Evolutionary conservation across 2,797 vertebrate genomes (phyloP).

Genomic region (Lepus townsendii): DNA sequence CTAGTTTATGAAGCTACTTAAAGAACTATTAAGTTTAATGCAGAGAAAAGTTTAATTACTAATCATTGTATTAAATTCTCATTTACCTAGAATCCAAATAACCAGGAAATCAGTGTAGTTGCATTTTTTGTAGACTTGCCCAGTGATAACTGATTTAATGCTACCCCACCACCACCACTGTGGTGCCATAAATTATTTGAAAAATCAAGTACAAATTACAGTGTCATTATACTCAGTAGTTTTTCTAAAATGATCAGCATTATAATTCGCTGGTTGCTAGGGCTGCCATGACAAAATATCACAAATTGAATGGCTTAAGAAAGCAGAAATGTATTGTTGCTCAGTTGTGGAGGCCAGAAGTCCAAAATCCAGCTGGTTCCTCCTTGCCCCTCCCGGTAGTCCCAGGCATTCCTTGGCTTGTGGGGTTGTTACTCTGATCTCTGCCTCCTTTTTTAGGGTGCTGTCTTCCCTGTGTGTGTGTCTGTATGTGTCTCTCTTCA

Average conservation of each 20-base stretch:
- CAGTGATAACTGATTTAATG: neutral
- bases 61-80: neutral
- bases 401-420: neutral
- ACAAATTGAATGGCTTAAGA: neutral
- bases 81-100: conserved; percentile 5
- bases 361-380: neutral
- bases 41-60: neutral
- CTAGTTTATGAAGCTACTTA: neutral
- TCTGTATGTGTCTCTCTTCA: neutral
- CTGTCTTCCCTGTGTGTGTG: neutral
- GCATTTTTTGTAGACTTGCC: neutral
- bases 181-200: neutral
- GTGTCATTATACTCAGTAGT: neutral
- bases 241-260: neutral
- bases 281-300: neutral
- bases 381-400: neutral
- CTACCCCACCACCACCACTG: too few species aligned
- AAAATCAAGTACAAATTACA: neutral
- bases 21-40: neutral
- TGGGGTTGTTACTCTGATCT: neutral
- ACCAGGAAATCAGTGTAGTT: neutral
- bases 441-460: neutral
- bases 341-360: neutral
- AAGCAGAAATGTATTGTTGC: neutral
- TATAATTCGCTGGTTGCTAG: neutral